phyloP scores from a whole-genome alignment of 2,888 invertebrate genomes.

The Pseudolycoriella hygida region DNA sequence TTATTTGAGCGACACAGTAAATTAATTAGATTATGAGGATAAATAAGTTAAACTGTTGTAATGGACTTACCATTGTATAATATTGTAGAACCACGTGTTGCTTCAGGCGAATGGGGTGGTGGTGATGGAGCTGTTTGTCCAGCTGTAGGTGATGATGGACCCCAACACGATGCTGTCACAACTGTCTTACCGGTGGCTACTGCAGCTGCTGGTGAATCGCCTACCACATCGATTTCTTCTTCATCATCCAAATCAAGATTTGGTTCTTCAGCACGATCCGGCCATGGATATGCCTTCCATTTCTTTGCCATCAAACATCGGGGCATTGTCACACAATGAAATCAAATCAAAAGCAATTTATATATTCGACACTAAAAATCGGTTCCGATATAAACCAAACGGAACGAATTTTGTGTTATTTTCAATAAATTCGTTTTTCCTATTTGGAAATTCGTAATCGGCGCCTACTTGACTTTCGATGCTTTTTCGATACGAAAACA shows the following conservation, averaged over 20 bases:
- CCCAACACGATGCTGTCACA: slow-evolving; percentile 38
- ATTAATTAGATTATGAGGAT: too few relatives aligned
- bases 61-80: slow-evolving; percentile 54
- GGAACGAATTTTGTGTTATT: neutral
- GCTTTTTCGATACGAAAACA: too few relatives aligned
- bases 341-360: neutral
- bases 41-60: too few relatives aligned
- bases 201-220: slow-evolving; percentile 33
- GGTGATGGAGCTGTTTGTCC: slow-evolving; percentile 59
- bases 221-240: slow-evolving; percentile 79
- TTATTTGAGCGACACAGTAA: too few relatives aligned
- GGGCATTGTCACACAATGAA: slow-evolving; percentile 46
- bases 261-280: slow-evolving; percentile 34
- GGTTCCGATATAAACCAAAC: neutral
- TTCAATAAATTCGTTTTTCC: neutral
- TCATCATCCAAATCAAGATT: slow-evolving; percentile 42
- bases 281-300: slow-evolving; percentile 78
- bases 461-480: slow-evolving; percentile 2
- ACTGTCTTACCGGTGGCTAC: slow-evolving; percentile 11
- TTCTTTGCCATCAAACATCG: slow-evolving; percentile 92
- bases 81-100: slow-evolving; percentile 50
- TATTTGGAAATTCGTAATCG: neutral
- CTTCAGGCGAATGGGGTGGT: slow-evolving; percentile 42
- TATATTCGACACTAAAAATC: neutral
- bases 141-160: slow-evolving; percentile 56